Evolutionary conservation across 23 tunicate species (phyloP), one percentile per base, ranked within the genome.

Genomic region (Halocynthia roretzi): DNA sequence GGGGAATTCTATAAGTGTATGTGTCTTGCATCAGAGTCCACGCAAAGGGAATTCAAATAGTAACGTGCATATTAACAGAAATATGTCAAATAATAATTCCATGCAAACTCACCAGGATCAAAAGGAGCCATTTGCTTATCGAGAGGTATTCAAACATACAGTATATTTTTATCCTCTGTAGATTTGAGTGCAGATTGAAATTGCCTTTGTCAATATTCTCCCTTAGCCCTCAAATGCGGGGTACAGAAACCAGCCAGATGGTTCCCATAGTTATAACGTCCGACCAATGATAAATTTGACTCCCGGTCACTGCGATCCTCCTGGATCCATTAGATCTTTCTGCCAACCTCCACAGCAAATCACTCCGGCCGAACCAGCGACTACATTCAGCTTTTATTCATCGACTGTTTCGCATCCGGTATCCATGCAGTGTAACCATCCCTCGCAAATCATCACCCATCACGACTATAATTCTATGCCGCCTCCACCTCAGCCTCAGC

Each of bases 1-100:
- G 61, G 96, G 96, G 20, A 62, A 74, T 56, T 20, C 78, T 19
- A 74, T 74, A 40, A 74, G 56, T 17, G 78, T 54, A 8, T 54
- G 64, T 4, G 78, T 74, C 23, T 18, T 74, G 9, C 55, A 74
- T 10, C 50, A 74, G 17, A 74, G 78, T 56, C 78, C 78, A 54
- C 18, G 31, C 12, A 67, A n/a, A 67, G 64, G 64, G n/a, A 15
- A 60, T 60, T 18, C 64, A 15, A 18, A 18, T n/a, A 18, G 17
- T 60, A 60, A 60, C 64, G n/a, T 15, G n/a, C 1, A 15, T 60
- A 15, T 18, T 0, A 60, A 18, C 64, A 18, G 64, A 60, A 60
- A 60, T 18, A 4, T 15, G 64, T 31, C 44, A 1, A 31, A 31
- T 31, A 31, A 31, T 31, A 31, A 31, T 31, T 31, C 44, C 44